phyloP scores from a whole-genome alignment of 2,888 invertebrate genomes.

The Plusia festucae region DNA sequence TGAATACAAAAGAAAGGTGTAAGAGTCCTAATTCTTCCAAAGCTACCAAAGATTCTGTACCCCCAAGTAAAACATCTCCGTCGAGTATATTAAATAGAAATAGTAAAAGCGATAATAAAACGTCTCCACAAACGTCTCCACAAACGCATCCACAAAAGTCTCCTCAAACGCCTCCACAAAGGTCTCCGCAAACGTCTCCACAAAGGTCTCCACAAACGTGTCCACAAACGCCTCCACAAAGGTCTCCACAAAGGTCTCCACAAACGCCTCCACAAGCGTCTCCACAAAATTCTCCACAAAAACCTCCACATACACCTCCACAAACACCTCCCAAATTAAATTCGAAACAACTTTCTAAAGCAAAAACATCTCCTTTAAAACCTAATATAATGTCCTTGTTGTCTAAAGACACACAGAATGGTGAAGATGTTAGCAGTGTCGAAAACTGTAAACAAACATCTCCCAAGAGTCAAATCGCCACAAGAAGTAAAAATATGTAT shows the following conservation, averaged over 20 bases:
- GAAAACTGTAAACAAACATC: background rate
- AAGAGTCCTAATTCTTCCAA: background rate
- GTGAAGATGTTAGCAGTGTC: constrained; percentile 5
- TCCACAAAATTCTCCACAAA: too few species aligned
- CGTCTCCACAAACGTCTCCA: background rate
- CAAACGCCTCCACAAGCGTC: background rate
- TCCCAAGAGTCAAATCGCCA: constrained; percentile 6
- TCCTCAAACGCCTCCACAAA: background rate
- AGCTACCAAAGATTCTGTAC: background rate
- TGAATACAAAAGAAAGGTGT: background rate
- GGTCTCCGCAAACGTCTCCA: background rate
- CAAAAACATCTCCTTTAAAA: background rate
- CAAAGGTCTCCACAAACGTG: too few species aligned
- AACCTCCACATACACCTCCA: background rate
- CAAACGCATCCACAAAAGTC: too few species aligned
- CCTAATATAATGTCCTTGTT: background rate
- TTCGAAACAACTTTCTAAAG: background rate
- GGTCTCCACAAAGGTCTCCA: background rate
- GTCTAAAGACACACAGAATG: background rate
- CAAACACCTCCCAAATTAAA: background rate
- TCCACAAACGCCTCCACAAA: background rate
- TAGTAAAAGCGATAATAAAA: background rate
- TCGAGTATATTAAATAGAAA: background rate
- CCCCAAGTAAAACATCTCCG: background rate
- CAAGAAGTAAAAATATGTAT: constrained; percentile 24